These are phyloP conservation scores for Gisinianus flammeolus DNA, from an alignment of 2,888 invertebrate genomes.

Conservation along the genomic window DNA sequence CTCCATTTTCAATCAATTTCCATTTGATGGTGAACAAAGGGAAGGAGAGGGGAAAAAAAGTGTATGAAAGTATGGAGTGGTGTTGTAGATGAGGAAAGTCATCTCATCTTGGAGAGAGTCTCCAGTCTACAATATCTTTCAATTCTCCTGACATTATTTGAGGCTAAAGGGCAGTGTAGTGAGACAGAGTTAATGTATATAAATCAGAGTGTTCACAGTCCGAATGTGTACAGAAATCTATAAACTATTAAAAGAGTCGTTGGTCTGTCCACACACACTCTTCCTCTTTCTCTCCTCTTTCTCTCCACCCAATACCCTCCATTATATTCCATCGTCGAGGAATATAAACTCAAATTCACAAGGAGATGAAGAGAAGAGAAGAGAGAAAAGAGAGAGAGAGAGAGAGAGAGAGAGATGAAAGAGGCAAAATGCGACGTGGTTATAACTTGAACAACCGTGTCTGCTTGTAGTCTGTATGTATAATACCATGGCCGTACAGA, in stretches of 20 bases:
- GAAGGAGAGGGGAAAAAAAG: slow-evolving; percentile 1
- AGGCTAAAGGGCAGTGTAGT: slow-evolving; percentile 2
- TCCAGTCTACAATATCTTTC: slow-evolving; percentile 1
- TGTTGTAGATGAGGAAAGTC: too few species aligned
- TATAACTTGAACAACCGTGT: too few species aligned
- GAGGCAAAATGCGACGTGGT: too few species aligned
- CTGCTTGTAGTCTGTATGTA: slow-evolving; percentile 10
- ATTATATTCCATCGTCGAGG: too few species aligned
- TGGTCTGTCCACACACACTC: neutral
- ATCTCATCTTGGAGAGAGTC: too few species aligned
- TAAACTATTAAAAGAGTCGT: neutral
- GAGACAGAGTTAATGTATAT: neutral
- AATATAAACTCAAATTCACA: too few species aligned
- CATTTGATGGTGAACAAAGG: neutral
- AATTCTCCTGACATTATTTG: slow-evolving; percentile 11
- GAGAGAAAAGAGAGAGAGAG: too few species aligned
- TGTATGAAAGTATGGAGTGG: neutral
- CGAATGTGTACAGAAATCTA: neutral
- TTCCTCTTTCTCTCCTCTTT: neutral
- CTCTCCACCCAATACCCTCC: too few species aligned
- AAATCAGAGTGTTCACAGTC: neutral
- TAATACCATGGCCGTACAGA: too few species aligned
- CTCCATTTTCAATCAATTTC: neutral
- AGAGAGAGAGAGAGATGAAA: too few species aligned
- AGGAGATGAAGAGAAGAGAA: too few species aligned